Evolutionary conservation across 2,113 vertebrate species (phyloP), one percentile per base, ranked within the genome.

Genomic region (Laterallus jamaicensis): DNA sequence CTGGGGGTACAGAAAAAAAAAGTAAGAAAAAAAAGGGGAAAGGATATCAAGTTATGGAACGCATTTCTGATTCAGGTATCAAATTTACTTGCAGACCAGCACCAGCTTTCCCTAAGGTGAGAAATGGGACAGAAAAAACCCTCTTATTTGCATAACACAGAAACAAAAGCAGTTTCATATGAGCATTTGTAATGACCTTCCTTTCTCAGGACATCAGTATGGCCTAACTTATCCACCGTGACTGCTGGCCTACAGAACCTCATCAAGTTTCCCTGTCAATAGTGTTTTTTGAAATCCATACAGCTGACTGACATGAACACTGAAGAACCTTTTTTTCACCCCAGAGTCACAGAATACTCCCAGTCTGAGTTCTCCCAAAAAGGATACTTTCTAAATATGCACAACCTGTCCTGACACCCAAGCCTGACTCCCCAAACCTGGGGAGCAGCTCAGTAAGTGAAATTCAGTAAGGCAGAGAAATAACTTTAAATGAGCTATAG

Each of bases 1-100:
- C 25, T 0, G 0, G 9, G 42, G 15, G 5, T 52, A 66, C 5
- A 6, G 26, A 22, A 26, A 25, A 17, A 17, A 15, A 15, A 49
- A 31, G 9, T 8, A 31, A 8, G 25, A 19, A 6, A 5, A 37
- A 29, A 22, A 26, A 22, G 11, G 19, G 10, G 31, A 47, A 63
- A 58, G 20, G 10, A 42, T 18, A 42, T 6, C 44, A 19, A 47
- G 21, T 35, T 54, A 55, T 12, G 5, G 50, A 93, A 82, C 6
- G 24, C 3, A 39, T 68, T 84, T 87, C 42, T 89, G 44, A 82
- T 62, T 92, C 10, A 76, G 58, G 9, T 67, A 75, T 35, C 42
- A 67, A 60, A 71, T 75, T 55, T 42, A 60, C 11, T 75, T 78
- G 8, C 19, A 52, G 77, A 74, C 2, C 26, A 83, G 63, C 9